Base-by-base conservation (phyloP, 2,113 vertebrate genomes). In the Oncorhynchus clarkii region DNA sequence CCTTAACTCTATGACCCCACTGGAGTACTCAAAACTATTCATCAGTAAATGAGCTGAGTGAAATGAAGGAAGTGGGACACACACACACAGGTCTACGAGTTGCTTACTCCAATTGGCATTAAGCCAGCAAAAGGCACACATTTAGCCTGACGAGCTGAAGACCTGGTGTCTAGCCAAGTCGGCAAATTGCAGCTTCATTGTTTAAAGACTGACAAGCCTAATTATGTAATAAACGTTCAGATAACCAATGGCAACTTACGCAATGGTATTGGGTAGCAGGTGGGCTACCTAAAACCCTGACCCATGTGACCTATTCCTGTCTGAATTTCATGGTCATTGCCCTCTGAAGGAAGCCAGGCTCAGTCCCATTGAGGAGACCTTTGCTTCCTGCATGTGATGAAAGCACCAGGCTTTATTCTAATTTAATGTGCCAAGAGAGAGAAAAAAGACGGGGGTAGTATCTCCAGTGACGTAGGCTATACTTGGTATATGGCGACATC, bases 11-110 rank as follows among this genome's bases (percentile, higher is more conserved):
- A 22, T 31, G 62, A 64, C 73, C 76, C 39, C 68, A 72, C 54
- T 70, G 39, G 64, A 77, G 66, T 24, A 81, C 49, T 54, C 49
- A 77, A 70, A 39, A 67, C 48, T 73, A 69, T 68, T 77, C 57
- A 48, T 62, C 72, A 54, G 60, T 45, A 27, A 62, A 20, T 18
- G 67, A 57, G 64, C 75, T 64, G 54, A 54, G 24, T 71, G 62
- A 34, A 34, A 39, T 49, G 74, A 71, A 27, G 75, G 62, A 13
- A 78, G 72, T 39, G 75, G 66, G 16, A 18, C 31, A 24, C 49
- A 51, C 31, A 39, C 39, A 22, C 48, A 49, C 29, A 48, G 48
- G 48, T 71, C 22, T 71, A 18, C 18, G 39, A 45, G 9, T 45
- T 31, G 51, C 45, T 70, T 34, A n/a, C 13, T 70, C 7, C 68